Evolutionary conservation across 2,888 invertebrate species (phyloP), one percentile per base, ranked within the genome.

Genomic region (Noctua comes): DNA sequence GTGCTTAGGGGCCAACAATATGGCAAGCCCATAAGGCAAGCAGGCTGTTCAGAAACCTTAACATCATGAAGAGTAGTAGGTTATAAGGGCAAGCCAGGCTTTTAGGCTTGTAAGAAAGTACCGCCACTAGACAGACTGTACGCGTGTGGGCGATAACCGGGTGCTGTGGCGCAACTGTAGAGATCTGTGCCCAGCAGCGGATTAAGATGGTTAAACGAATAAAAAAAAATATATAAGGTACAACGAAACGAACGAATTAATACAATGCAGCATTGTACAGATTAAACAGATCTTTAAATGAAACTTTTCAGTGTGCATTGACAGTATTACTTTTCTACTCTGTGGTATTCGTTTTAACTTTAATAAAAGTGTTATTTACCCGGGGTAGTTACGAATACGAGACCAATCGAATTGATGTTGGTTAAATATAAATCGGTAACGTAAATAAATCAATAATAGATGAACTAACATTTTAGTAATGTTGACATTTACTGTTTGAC

Each of bases 401-500:
- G 36, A 48, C 10, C 40, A n/a, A 73, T 66, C 16, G 11, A 66
- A n/a, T 51, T 43, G 11, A 40, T 1, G 18, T 51, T 36, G 31
- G 18, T 70, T 77, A 48, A 16, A 54, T 31, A 43, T 70, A 71
- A 64, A 78, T 68, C 36, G 16, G 57, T 64, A 27, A 57, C 11
- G 27, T 62, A 78, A 71, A 84, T 68, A 79, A 48, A n/a, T 68
- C 18, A 4, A 3, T 31, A n/a, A 40, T 36, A 68, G 13, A 57
- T 16, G 69, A 65, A 51, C 48, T 51, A 59, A 65, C 64, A 51
- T 62, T 82, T 73, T 66, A 54, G 59, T 36, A 13, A 57, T 62
- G 71, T 84, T 73, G 62, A 73, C 27, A 24, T 73, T 80, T 66
- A 82, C 68, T 68, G 57, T 73, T 82, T 21, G 24, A 27, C 21